phyloP scores from a whole-genome alignment of 2,888 invertebrate genomes.

The Coleophora deauratella region DNA sequence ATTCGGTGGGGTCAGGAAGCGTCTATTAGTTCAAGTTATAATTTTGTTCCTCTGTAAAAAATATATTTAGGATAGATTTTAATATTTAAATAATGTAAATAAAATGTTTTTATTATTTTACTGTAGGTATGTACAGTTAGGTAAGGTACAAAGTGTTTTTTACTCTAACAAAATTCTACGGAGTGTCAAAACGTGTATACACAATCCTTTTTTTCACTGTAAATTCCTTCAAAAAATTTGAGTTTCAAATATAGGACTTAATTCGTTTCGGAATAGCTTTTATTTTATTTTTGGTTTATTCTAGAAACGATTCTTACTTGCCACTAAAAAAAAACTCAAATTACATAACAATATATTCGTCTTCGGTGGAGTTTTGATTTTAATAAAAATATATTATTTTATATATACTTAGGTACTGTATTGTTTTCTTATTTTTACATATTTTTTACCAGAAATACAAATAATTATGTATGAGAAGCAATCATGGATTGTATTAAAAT shows the following conservation, averaged over 20 bases:
- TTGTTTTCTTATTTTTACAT: too few relatives aligned
- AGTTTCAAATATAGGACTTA: too few relatives aligned
- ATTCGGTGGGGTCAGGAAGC: conserved; percentile 55
- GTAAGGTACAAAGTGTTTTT: conserved; percentile 48
- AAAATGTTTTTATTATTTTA: conserved; percentile 69
- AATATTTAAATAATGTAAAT: conserved; percentile 66
- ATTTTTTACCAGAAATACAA: conserved; percentile 19
- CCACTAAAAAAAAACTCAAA: neutral
- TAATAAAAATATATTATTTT: too few relatives aligned
- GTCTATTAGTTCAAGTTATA: conserved; percentile 57
- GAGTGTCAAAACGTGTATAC: too few relatives aligned
- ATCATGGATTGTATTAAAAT: conserved; percentile 19
- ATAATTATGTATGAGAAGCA: conserved; percentile 22
- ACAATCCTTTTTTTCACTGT: too few relatives aligned
- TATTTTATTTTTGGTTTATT: conserved; percentile 21
- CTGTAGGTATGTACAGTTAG: conserved; percentile 53
- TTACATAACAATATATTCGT: too few relatives aligned
- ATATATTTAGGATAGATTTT: conserved; percentile 45
- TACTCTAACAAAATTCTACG: conserved; percentile 22
- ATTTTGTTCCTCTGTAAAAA: conserved; percentile 73
- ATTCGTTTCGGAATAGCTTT: too few relatives aligned
- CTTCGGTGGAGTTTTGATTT: too few relatives aligned
- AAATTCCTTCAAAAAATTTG: too few relatives aligned
- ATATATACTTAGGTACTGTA: neutral
- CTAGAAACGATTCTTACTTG: neutral